Base-by-base conservation (phyloP, 2,113 vertebrate species). In the Herpetotheres cachinnans region DNA sequence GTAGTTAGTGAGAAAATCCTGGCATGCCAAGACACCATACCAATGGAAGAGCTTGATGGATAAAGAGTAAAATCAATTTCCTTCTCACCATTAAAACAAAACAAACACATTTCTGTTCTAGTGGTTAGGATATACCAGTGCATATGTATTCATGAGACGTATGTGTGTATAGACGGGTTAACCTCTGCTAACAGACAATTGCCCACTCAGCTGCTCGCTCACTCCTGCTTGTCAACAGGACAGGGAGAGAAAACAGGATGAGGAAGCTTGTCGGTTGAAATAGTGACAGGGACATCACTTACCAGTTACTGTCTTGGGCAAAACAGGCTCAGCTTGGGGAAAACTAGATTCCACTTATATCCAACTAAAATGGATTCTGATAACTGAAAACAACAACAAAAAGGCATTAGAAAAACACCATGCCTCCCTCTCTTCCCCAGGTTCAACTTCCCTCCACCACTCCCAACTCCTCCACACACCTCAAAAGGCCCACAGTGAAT, bases 81-180 rank as follows among this genome's bases (percentile, higher is more conserved):
- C 13, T 79, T 70, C 16, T 79, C 38, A 44, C 1, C 3, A 13
- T 22, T 82, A 59, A 65, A 93, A 47, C 5, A 81, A 77, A 73
- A 2, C 2, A 71, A 74, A 34, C 3, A 11, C 1, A 1, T 34
- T 76, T 90, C 22, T 63, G 1, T 36, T 89, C 6, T 9, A 46
- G 11, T 67, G n/a, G 54, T 71, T 80, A 27, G 10, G 10, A 70
- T n/a, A 67, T 12, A 46, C 2, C 6, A 49, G 15, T 65, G 16
- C 20, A 38, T 38, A 61, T 5, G 5, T 24, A 32, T 55, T 79
- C 13, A 59, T 59, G 67, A 69, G n/a, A 34, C 1, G 4, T 14
- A 2, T 7, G 7, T 40, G 2, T 16, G 0, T 52, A 34, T 19
- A 46, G 8, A 9, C 2, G 5, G 1, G 5, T 74, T 58, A 55